Percentiles rank a stretch among this genome's conserved stretches.
phyloP scores from a whole-genome alignment of 1,140 invertebrate species.

The Caerostris extrusa region DNA sequence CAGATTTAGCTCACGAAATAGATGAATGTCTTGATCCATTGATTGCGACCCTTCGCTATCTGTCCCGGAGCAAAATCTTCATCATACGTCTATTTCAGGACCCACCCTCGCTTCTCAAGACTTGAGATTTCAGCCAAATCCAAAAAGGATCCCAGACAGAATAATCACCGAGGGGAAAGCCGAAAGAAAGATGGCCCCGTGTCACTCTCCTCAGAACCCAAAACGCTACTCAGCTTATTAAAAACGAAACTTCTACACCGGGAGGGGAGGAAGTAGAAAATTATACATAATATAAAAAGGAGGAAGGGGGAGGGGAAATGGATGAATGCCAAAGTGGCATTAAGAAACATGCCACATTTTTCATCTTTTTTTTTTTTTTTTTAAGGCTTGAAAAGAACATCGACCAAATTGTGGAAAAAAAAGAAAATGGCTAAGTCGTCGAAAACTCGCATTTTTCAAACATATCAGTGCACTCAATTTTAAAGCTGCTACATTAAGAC shows the following conservation, averaged over 20 bases:
- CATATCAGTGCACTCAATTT: slow-evolving; percentile 31
- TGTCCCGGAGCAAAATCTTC: too few species aligned
- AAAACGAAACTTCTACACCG: not conserved
- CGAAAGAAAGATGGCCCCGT: not conserved
- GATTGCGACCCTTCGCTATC: too few species aligned
- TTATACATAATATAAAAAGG: slow-evolving; percentile 36
- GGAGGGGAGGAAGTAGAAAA: not conserved
- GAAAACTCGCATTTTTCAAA: slow-evolving; percentile 36
- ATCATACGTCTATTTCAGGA: too few species aligned
- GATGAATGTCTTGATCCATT: too few species aligned
- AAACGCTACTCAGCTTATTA: not conserved
- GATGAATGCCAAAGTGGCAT: slow-evolving; percentile 26
- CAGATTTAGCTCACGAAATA: too few species aligned
- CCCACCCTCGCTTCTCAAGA: too few species aligned
- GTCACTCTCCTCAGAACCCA: not conserved
- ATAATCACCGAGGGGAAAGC: too few species aligned
- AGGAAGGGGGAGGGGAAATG: not conserved
- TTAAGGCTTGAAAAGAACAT: not conserved
- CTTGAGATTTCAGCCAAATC: not conserved
- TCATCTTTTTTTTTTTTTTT: too few species aligned
- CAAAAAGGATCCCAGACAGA: not conserved
- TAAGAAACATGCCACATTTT: slow-evolving; percentile 33
- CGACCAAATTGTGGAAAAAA: not conserved
- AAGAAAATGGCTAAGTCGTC: not conserved
- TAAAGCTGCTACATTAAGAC: not conserved